Conservation (phyloP, 2,888 invertebrate species). For the Cyclophora punctaria region DNA sequence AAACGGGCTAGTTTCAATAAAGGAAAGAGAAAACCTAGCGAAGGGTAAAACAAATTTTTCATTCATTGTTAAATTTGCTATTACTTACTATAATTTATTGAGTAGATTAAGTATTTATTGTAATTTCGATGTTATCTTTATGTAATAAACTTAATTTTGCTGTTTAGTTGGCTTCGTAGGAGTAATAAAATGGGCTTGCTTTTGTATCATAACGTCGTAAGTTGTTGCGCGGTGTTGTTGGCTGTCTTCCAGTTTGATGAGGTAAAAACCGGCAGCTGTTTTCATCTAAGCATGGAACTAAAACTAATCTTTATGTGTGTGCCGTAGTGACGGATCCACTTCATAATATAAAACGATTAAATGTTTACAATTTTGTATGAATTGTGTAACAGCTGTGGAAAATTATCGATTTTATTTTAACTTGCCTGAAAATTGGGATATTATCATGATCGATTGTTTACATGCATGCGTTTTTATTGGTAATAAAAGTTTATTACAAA, state of each 20-base stretch:
- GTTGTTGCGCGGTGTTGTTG: slow-evolving; percentile 22
- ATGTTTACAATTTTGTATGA: too few species aligned
- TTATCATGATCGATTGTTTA: too few species aligned
- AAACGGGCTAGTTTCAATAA: slow-evolving; percentile 60
- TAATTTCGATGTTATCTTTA: too few species aligned
- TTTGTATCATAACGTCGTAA: not conserved
- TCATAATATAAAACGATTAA: too few species aligned
- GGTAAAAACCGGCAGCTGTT: slow-evolving; percentile 32
- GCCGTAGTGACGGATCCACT: too few species aligned
- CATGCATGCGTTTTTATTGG: too few species aligned
- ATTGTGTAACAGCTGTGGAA: too few species aligned
- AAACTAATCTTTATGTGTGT: not conserved
- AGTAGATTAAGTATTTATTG: too few species aligned
- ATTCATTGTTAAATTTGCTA: not conserved
- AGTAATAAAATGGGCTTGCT: not conserved
- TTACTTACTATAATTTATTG: not conserved
- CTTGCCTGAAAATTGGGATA: too few species aligned
- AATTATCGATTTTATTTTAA: too few species aligned
- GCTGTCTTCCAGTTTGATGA: slow-evolving; percentile 40
- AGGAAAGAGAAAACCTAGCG: slow-evolving; percentile 53
- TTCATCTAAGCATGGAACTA: not conserved
- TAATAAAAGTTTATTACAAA: too few species aligned
- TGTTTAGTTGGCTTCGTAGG: not conserved
- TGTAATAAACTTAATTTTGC: too few species aligned
- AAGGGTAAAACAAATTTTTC: slow-evolving; percentile 41